Evolutionary conservation across 2,888 invertebrate species (phyloP).

Genomic region (Therioaphis trifolii): DNA sequence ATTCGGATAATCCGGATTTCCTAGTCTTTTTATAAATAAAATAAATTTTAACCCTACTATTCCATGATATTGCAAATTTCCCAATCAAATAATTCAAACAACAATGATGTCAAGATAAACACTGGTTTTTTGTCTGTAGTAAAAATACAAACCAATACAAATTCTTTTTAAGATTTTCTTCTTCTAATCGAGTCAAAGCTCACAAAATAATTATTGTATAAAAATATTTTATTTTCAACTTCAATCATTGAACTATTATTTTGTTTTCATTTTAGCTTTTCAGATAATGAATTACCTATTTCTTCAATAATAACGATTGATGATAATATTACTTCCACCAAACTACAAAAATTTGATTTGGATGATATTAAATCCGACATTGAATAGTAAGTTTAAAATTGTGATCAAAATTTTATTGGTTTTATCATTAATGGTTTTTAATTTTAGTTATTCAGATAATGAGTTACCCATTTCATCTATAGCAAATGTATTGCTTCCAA

Average conservation of each 20-base stretch:
- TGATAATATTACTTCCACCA: background rate
- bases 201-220: no score
- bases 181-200: no score
- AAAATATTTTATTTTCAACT: background rate
- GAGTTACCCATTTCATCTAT: conserved; percentile 51
- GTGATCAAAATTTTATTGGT: background rate
- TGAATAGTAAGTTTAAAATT: conserved; percentile 35
- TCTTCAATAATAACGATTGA: background rate
- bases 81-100: no score
- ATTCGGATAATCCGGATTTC: no score
- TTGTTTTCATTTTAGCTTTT: background rate
- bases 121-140: no score
- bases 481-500: conserved; percentile 5
- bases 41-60: no score
- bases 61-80: no score
- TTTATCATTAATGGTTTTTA: background rate
- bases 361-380: background rate
- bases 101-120: no score
- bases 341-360: conserved; percentile 11
- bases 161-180: no score
- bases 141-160: no score
- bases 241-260: background rate
- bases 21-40: no score
- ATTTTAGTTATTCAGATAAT: conserved; percentile 38
- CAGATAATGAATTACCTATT: background rate